phyloP scores from a whole-genome alignment of 2,113 vertebrate genomes.

The Poeciliopsis occidentalis region DNA sequence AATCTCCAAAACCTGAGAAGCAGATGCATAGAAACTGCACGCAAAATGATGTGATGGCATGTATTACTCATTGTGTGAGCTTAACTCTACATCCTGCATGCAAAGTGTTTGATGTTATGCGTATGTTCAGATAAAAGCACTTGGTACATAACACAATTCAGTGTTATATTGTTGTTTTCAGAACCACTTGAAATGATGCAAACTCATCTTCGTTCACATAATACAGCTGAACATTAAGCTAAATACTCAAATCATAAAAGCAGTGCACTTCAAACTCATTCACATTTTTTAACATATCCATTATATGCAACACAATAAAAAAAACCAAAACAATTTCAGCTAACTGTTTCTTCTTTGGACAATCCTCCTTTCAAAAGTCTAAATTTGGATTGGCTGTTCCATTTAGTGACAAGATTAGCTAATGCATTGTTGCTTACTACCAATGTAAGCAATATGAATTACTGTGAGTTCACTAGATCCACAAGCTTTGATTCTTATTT shows the following conservation, averaged over 20 bases:
- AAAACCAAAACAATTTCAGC: not conserved
- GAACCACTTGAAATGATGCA: constrained; percentile 42
- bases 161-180: constrained; percentile 32
- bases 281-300: not conserved
- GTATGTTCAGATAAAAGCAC: constrained; percentile 19
- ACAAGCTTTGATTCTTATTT: not conserved
- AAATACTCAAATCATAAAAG: constrained; percentile 30
- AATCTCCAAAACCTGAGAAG: not conserved
- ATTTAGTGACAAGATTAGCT: too few species aligned
- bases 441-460: too few species aligned
- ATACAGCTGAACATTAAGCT: constrained; percentile 1
- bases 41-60: not conserved
- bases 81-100: not conserved
- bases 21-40: not conserved
- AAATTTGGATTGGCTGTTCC: not conserved
- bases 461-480: not conserved
- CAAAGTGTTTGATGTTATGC: constrained; percentile 20
- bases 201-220: constrained; percentile 39
- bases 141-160: not conserved
- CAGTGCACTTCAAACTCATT: not conserved
- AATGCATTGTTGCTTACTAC: too few species aligned
- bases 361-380: not conserved
- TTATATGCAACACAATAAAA: not conserved
- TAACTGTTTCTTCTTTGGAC: not conserved
- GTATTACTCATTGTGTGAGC: constrained; percentile 8